Conservation (phyloP, 1,140 invertebrate species). For the Papilio dardanus region DNA sequence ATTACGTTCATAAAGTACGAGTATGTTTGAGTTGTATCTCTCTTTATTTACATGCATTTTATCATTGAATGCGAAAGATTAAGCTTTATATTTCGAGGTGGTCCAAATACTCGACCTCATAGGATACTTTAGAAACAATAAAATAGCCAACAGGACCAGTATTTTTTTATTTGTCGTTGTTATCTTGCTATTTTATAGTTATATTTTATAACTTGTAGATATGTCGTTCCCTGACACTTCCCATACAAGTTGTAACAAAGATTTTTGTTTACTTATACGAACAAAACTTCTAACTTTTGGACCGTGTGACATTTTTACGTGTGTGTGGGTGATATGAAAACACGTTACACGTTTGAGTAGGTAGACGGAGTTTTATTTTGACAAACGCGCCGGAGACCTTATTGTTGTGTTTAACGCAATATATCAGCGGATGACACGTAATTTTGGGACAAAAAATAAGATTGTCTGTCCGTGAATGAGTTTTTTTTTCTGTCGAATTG, state of each 20-base stretch:
- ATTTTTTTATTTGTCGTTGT: neutral
- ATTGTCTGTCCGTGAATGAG: conserved; percentile 48
- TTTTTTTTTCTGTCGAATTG: conserved; percentile 41
- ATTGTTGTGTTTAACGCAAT: conserved; percentile 70
- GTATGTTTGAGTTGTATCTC: too few relatives aligned
- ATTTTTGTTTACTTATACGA: conserved; percentile 38
- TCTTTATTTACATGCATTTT: too few relatives aligned
- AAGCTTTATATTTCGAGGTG: neutral
- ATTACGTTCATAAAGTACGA: too few relatives aligned
- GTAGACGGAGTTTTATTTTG: conserved; percentile 73
- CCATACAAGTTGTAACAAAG: conserved; percentile 22
- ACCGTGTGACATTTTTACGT: conserved; percentile 51
- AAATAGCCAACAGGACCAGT: neutral
- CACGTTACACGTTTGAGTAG: conserved; percentile 64
- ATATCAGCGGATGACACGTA: conserved; percentile 66
- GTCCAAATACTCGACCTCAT: neutral
- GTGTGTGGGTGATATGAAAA: conserved; percentile 51
- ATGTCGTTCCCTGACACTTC: neutral
- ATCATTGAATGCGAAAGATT: too few relatives aligned
- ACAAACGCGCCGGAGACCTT: conserved; percentile 68
- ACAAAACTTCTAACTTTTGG: conserved; percentile 45
- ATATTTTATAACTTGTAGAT: conserved; percentile 8
- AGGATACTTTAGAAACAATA: neutral
- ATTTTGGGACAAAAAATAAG: conserved; percentile 53
- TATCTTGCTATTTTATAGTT: neutral